These are phyloP conservation scores for Molossus alvarezi DNA, from an alignment of 2,797 vertebrate genomes.

Conservation along the genomic window DNA sequence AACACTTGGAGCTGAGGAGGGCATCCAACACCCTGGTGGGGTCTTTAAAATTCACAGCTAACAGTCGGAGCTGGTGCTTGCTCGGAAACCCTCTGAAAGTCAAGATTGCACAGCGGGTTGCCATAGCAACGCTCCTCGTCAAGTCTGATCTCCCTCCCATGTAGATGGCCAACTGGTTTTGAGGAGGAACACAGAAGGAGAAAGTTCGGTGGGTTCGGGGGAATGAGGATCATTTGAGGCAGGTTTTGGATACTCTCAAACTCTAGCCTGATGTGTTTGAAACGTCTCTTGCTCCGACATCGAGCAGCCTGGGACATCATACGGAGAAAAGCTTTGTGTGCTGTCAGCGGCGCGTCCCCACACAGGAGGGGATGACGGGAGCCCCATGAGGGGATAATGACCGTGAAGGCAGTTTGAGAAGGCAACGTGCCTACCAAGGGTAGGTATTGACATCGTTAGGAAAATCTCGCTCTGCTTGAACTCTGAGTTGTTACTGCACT, in stretches of 20 bases:
- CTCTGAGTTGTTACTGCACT: not conserved
- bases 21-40: slow-evolving; percentile 82
- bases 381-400: slow-evolving; percentile 73
- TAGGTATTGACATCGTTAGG: slow-evolving; percentile 15
- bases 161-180: slow-evolving; percentile 74
- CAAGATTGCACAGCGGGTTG: slow-evolving; percentile 85
- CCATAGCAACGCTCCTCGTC: slow-evolving; percentile 80
- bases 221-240: slow-evolving; percentile 66
- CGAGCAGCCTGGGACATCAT: not conserved
- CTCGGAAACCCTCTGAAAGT: slow-evolving; percentile 83
- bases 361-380: slow-evolving; percentile 50
- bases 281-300: slow-evolving; percentile 32
- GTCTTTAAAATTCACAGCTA: slow-evolving; percentile 88
- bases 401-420: slow-evolving; percentile 50
- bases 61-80: slow-evolving; percentile 80
- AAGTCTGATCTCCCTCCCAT: slow-evolving; percentile 67
- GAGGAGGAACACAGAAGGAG: slow-evolving; percentile 42
- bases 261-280: slow-evolving; percentile 48
- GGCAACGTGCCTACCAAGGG: slow-evolving; percentile 10
- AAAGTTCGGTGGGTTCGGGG: slow-evolving; percentile 37
- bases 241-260: slow-evolving; percentile 46
- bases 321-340: slow-evolving; percentile 44
- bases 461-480: slow-evolving; percentile 75
- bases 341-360: slow-evolving; percentile 23
- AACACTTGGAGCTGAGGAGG: slow-evolving; percentile 85